Percentiles rank a stretch among this genome's conserved stretches.
Evolutionary conservation across 1,140 invertebrate genomes (phyloP).

Genomic region (Spodoptera litura): DNA sequence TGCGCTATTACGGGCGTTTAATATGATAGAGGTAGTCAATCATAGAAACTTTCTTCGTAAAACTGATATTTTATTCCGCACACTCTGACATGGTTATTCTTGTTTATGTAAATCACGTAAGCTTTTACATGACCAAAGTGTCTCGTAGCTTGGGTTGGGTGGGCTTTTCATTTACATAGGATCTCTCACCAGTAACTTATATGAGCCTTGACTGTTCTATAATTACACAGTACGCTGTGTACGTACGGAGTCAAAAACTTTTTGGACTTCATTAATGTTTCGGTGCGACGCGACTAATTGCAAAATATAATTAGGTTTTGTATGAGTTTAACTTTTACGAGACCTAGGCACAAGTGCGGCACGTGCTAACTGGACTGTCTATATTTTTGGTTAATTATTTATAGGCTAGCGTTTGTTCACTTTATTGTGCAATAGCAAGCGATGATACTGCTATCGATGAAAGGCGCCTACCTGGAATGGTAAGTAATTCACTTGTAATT

Average conservation of each 20-base stretch:
- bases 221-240: neutral
- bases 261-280: slow-evolving; percentile 7
- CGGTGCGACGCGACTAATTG: slow-evolving; percentile 3
- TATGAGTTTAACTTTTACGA: neutral
- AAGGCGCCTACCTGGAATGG: too few relatives aligned
- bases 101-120: slow-evolving; percentile 1
- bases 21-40: too few relatives aligned
- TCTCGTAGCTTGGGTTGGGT: neutral
- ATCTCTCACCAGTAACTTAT: slow-evolving; percentile 3
- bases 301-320: neutral
- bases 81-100: neutral
- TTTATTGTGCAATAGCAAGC: too few relatives aligned
- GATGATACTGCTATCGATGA: too few relatives aligned
- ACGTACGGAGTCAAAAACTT: neutral
- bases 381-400: too few relatives aligned
- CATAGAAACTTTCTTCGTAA: too few relatives aligned
- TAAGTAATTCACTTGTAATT: too few relatives aligned
- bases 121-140: neutral
- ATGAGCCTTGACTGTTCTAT: slow-evolving; percentile 10
- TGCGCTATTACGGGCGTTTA: too few relatives aligned
- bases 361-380: too few relatives aligned
- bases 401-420: too few relatives aligned
- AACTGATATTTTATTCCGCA: too few relatives aligned
- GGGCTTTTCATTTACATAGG: neutral
- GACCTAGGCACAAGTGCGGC: too few relatives aligned